A percentile compares a stretch with the other conserved stretches of the same genome.
phyloP scores from a whole-genome alignment of 2,888 invertebrate genomes.

The Nemapogon koenigi region DNA sequence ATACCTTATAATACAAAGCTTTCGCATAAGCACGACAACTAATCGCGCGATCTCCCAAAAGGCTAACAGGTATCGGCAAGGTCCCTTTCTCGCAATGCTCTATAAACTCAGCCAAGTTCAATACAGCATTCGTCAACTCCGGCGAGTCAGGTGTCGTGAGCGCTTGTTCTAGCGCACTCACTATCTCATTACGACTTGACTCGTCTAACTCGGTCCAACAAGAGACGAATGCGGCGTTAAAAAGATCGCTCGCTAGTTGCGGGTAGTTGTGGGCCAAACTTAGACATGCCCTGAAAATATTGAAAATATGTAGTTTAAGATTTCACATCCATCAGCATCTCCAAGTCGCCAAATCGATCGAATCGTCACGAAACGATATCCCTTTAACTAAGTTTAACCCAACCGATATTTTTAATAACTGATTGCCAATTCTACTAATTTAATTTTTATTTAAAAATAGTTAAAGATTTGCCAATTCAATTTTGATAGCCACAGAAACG shows the following conservation, averaged over 20 bases:
- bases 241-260: slow-evolving; percentile 90
- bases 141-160: slow-evolving; percentile 90
- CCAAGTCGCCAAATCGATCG: too few relatives aligned
- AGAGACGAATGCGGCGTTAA: slow-evolving; percentile 98
- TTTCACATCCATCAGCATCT: too few relatives aligned
- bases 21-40: slow-evolving; percentile 82
- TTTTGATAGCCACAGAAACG: too few relatives aligned
- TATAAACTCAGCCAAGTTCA: slow-evolving; percentile 98
- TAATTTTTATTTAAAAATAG: too few relatives aligned
- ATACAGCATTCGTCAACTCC: slow-evolving; percentile 91
- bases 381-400: too few relatives aligned
- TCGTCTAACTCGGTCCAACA: slow-evolving; percentile 96
- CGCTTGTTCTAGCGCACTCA: slow-evolving; percentile 84
- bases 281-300: slow-evolving; percentile 78
- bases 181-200: slow-evolving; percentile 82
- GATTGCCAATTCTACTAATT: too few relatives aligned
- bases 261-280: slow-evolving; percentile 91
- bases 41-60: slow-evolving; percentile 93
- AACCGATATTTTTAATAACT: too few relatives aligned
- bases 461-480: too few relatives aligned
- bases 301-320: too few relatives aligned
- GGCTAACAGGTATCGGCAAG: slow-evolving; percentile 84
- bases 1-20: slow-evolving; percentile 67
- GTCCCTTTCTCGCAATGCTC: slow-evolving; percentile 98
- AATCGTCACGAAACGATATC: too few relatives aligned